Percentiles rank a stretch among this genome's conserved stretches.
phyloP scores from a whole-genome alignment of 2,113 vertebrate genomes.

The Dasypus novemcinctus region DNA sequence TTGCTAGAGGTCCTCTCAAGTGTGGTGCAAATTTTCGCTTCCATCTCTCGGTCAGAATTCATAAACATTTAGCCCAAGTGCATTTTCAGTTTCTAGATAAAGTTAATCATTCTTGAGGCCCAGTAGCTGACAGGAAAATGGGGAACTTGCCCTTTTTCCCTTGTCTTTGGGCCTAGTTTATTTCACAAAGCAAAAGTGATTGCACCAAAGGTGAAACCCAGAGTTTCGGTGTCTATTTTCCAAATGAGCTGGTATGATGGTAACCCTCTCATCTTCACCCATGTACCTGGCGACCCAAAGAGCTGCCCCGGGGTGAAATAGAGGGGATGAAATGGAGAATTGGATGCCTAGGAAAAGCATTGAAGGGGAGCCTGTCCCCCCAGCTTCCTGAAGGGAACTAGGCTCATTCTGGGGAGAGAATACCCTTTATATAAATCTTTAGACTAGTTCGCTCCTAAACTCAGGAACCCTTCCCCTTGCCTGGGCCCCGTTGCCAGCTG shows the following conservation, averaged over 20 bases:
- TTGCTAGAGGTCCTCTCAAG: not conserved
- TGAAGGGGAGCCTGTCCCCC: not conserved
- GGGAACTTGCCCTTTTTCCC: not conserved
- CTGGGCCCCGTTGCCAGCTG: not conserved
- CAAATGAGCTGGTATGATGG: not conserved
- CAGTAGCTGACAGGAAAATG: not conserved
- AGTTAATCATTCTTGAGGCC: slow-evolving; percentile 64
- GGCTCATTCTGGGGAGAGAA: not conserved
- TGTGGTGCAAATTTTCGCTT: slow-evolving; percentile 57
- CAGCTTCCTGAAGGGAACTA: not conserved
- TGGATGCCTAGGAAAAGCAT: not conserved
- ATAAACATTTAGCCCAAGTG: slow-evolving; percentile 71
- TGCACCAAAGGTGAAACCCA: not conserved
- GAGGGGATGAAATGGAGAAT: not conserved
- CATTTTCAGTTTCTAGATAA: slow-evolving; percentile 70
- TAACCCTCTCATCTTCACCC: not conserved
- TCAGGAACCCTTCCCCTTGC: not conserved
- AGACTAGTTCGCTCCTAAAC: not conserved
- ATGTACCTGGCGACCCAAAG: not conserved
- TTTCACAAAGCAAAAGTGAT: slow-evolving; percentile 18
- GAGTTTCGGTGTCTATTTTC: not conserved
- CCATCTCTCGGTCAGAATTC: slow-evolving; percentile 78
- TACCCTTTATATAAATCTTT: not conserved
- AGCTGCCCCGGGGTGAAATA: accelerated
- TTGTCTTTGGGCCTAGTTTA: not conserved